A percentile compares a stretch with the other conserved stretches of the same genome.
Conservation (phyloP, 2,797 vertebrate species). For the Tragelaphus oryx region DNA sequence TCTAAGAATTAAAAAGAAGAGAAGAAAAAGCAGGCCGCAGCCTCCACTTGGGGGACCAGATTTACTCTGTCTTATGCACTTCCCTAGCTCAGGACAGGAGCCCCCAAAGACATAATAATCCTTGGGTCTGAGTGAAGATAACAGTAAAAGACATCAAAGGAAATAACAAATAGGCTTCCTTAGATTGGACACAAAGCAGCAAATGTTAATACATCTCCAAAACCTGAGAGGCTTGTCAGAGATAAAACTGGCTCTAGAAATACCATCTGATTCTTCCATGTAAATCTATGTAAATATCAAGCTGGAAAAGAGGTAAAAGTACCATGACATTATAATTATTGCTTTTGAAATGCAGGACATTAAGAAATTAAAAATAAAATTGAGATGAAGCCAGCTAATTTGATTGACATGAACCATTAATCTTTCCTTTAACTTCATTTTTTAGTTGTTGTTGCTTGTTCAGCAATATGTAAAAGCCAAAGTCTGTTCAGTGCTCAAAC, state of each 20-base stretch:
- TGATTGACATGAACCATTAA: constrained; percentile 2
- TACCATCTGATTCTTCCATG: neutral
- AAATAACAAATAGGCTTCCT: neutral
- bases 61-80: neutral
- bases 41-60: neutral
- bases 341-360: constrained; percentile 24
- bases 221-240: neutral
- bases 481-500: neutral
- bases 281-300: constrained; percentile 23
- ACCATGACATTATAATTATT: neutral
- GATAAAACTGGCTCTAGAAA: neutral
- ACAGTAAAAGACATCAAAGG: constrained; percentile 41
- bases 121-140: neutral
- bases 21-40: neutral
- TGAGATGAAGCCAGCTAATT: neutral
- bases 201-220: neutral
- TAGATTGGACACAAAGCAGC: neutral
- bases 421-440: constrained; percentile 24
- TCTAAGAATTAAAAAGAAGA: constrained; percentile 6
- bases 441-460: neutral
- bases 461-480: constrained; percentile 39
- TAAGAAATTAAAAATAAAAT: constrained; percentile 40
- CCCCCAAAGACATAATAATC: neutral
- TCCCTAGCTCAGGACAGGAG: constrained; percentile 11
- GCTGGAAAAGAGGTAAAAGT: neutral